Percentiles rank a stretch among this genome's conserved stretches.
These are phyloP conservation scores for Nesogale talazaci DNA, from an alignment of 2,113 vertebrate genomes.

Conservation along the genomic window DNA sequence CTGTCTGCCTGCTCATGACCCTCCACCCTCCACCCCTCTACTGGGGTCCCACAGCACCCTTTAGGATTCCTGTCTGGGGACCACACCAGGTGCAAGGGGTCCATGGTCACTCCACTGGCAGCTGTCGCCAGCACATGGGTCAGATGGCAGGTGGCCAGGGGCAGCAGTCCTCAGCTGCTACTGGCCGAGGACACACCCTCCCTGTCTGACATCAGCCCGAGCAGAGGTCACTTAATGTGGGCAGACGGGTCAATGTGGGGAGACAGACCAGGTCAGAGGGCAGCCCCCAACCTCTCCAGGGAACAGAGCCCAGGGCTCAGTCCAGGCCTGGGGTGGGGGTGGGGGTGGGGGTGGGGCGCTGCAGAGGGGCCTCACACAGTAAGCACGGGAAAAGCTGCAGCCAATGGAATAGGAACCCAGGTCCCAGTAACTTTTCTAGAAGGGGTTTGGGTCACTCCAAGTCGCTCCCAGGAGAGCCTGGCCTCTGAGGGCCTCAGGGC, in stretches of 20 bases:
- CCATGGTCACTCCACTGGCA: no score
- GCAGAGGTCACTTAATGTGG: conserved; percentile 72
- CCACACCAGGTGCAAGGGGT: no score
- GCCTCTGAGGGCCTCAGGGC: not conserved
- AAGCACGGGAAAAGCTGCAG: conserved; percentile 16
- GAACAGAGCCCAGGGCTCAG: no score
- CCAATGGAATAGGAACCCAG: not conserved
- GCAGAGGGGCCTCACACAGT: not conserved
- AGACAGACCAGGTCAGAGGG: not conserved
- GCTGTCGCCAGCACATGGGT: no score
- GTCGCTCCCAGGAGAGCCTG: not conserved
- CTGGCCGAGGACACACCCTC: not conserved
- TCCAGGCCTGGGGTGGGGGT: no score
- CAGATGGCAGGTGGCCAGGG: no score
- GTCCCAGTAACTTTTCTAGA: not conserved
- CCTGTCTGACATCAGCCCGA: conserved; percentile 51
- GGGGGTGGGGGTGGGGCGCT: no score
- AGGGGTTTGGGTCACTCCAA: no score
- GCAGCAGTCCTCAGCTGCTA: not conserved
- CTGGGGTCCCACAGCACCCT: not conserved
- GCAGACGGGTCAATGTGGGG: not conserved
- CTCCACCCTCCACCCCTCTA: no score
- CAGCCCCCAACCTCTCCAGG: no score
- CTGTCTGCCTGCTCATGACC: not conserved
- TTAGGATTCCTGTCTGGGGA: no score